Percentiles rank a stretch among this genome's conserved stretches.
phyloP scores from a whole-genome alignment of 2,797 vertebrate species.

The Protonibea diacanthus region DNA sequence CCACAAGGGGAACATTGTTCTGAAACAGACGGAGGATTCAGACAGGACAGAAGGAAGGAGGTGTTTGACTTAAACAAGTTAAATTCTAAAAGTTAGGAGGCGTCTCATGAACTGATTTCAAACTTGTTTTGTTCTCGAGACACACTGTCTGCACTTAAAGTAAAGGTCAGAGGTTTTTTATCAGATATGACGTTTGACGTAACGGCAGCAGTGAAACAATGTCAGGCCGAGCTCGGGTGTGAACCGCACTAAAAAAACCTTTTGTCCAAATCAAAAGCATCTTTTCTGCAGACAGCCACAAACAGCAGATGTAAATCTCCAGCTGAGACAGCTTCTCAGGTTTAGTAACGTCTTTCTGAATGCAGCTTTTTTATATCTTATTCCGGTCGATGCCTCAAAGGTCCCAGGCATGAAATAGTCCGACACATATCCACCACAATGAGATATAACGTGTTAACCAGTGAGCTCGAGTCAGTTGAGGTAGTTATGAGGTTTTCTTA shows the following conservation, averaged over 20 bases:
- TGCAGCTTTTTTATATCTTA: no score
- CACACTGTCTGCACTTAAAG: neutral
- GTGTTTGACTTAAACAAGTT: neutral
- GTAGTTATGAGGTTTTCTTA: no score
- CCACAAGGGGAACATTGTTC: constrained; percentile 35
- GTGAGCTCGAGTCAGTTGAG: no score
- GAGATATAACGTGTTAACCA: no score
- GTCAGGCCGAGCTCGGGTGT: constrained; percentile 5
- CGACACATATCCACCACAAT: no score
- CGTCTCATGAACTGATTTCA: neutral
- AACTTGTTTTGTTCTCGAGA: neutral
- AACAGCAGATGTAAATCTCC: neutral
- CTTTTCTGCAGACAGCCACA: neutral
- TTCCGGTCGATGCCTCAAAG: no score
- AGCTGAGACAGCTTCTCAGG: no score
- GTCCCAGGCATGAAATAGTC: no score
- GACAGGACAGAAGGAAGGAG: neutral
- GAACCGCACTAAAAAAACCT: neutral
- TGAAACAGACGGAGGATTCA: neutral
- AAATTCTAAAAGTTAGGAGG: neutral
- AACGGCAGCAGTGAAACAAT: constrained; percentile 33
- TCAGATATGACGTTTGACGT: constrained; percentile 38
- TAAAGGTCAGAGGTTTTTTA: neutral
- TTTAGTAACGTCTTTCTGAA: no score
- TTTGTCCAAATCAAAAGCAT: neutral